A percentile compares a stretch with the other conserved stretches of the same genome.
Evolutionary conservation across 2,888 invertebrate species (phyloP).

Genomic region (Electrophaes corylata): DNA sequence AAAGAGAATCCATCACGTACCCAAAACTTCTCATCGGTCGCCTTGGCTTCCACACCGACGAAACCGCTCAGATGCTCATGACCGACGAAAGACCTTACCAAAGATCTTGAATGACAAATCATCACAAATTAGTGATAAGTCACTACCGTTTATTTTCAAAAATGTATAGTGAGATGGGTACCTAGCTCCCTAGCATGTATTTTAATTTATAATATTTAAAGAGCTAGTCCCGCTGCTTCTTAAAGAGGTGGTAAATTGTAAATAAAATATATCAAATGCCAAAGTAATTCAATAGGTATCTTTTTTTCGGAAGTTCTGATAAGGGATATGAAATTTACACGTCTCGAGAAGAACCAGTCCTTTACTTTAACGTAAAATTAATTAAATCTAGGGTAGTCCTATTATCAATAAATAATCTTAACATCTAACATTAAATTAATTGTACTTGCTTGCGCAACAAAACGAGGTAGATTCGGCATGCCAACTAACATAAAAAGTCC

Average conservation of each 20-base stretch:
- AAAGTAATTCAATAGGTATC: constrained; percentile 43
- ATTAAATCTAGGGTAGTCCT: constrained; percentile 47
- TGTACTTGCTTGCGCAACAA: constrained; percentile 79
- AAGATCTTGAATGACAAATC: constrained; percentile 17
- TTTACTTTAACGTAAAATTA: constrained; percentile 42
- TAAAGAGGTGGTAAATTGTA: constrained; percentile 50
- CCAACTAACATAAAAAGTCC: constrained; percentile 60
- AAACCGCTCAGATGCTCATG: constrained; percentile 45
- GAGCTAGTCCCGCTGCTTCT: constrained; percentile 64
- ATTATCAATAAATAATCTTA: constrained; percentile 77
- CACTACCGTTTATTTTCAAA: constrained; percentile 35
- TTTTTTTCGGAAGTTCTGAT: constrained; percentile 29
- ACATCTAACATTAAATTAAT: constrained; percentile 59
- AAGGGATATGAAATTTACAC: background rate
- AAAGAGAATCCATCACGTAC: constrained; percentile 29
- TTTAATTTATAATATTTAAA: constrained; percentile 54
- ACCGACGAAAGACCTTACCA: constrained; percentile 31
- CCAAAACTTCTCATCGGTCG: constrained; percentile 47
- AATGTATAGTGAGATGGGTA: constrained; percentile 47
- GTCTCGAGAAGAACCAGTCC: constrained; percentile 3
- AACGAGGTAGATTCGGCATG: constrained; percentile 82
- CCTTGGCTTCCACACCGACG: constrained; percentile 59
- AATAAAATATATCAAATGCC: constrained; percentile 45
- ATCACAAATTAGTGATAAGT: constrained; percentile 11
- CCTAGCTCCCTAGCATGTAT: constrained; percentile 33